Evolutionary conservation across 2,888 invertebrate species (phyloP).

Genomic region (Drosophila cyrtoloma): DNA sequence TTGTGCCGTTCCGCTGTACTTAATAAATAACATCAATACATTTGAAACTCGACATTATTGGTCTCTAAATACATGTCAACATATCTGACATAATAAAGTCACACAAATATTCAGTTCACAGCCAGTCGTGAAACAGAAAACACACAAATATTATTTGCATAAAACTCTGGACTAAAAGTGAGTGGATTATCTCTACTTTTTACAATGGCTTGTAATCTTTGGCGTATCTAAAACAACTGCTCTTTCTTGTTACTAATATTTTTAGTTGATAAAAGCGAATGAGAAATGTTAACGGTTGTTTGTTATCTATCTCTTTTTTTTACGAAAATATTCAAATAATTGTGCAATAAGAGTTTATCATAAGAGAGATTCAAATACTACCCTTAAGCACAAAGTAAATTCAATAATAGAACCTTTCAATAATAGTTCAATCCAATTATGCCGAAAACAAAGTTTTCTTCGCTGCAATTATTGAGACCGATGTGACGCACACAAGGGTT

Average conservation of each 20-base stretch:
- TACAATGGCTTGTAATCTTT: background rate
- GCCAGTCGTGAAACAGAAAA: background rate
- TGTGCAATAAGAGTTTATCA: background rate
- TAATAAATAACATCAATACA: background rate
- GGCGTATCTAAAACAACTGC: background rate
- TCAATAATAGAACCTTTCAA: background rate
- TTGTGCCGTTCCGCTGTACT: background rate
- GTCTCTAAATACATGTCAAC: background rate
- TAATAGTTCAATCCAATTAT: too few relatives aligned
- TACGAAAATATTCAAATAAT: background rate
- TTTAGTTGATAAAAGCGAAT: background rate
- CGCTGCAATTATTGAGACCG: background rate
- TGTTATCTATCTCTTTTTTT: background rate
- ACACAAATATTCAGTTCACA: background rate
- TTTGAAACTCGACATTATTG: background rate
- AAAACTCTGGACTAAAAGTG: background rate
- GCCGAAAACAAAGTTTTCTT: background rate
- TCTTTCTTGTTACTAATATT: background rate
- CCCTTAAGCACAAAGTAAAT: background rate
- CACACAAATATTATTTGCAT: background rate
- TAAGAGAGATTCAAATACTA: background rate
- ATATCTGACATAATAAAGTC: background rate
- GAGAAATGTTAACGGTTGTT: background rate
- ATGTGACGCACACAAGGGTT: constrained; percentile 1
- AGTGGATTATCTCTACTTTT: background rate